A percentile compares a stretch with the other conserved stretches of the same genome.
Evolutionary conservation across 2,797 vertebrate species (phyloP).

Genomic region (Gymnoscopelus microlampas): DNA sequence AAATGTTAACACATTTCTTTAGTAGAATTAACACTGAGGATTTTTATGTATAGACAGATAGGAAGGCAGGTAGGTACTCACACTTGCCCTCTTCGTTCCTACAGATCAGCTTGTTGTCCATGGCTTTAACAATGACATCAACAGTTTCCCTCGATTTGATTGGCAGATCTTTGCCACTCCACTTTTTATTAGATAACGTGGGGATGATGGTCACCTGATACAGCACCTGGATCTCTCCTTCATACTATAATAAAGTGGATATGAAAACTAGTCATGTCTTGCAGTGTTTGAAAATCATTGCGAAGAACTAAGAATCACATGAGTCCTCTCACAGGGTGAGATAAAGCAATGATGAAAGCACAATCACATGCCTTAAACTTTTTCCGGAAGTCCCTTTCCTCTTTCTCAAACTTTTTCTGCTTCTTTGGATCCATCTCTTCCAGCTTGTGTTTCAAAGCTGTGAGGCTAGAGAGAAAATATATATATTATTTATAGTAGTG

Average conservation of each 20-base stretch:
- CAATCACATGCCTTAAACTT: slow-evolving; percentile 88
- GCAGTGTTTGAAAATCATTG: not conserved
- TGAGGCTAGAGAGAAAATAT: slow-evolving; percentile 53
- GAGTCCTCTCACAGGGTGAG: not conserved
- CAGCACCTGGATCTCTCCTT: slow-evolving; percentile 89
- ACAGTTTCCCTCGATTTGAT: slow-evolving; percentile 88
- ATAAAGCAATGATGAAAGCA: too few species aligned
- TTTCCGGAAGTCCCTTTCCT: slow-evolving; percentile 94
- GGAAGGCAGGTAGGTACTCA: slow-evolving; percentile 79
- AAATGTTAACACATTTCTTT: too few species aligned
- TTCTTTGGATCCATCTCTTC: slow-evolving; percentile 85
- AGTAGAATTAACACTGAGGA: not conserved
- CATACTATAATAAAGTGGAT: slow-evolving; percentile 82
- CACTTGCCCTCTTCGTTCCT: slow-evolving; percentile 93
- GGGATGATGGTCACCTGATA: slow-evolving; percentile 79
- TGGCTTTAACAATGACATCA: slow-evolving; percentile 86
- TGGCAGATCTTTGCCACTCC: slow-evolving; percentile 85
- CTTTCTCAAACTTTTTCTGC: slow-evolving; percentile 89
- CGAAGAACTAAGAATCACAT: not conserved
- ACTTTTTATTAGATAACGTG: slow-evolving; percentile 81
- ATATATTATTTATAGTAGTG: too few species aligned
- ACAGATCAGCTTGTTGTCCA: slow-evolving; percentile 88
- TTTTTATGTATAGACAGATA: slow-evolving; percentile 2
- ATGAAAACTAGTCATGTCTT: not conserved
- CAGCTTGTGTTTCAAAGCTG: slow-evolving; percentile 56